A percentile compares a stretch with the other conserved stretches of the same genome.
phyloP scores from a whole-genome alignment of 53 echinoderm and acorn worm species.

The Glandiceps talaboti region DNA sequence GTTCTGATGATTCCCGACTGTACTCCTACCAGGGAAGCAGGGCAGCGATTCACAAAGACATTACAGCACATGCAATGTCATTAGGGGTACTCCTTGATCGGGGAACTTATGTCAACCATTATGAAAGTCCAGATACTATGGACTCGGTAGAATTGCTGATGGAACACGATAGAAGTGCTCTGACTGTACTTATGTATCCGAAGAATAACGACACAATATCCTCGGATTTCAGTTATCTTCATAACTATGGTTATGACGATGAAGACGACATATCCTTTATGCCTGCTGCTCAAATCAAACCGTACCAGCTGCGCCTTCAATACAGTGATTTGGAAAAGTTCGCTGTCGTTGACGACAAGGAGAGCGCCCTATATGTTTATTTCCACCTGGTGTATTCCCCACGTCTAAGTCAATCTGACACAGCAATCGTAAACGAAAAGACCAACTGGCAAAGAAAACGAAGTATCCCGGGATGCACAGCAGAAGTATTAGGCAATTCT shows the following conservation, averaged over 20 bases:
- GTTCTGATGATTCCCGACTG: background rate
- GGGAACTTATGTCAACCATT: conserved; percentile 9
- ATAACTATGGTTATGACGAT: background rate
- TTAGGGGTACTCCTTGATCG: conserved; percentile 6
- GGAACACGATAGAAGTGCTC: conserved; percentile 3
- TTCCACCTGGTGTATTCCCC: conserved; percentile 2
- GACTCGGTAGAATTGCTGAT: background rate
- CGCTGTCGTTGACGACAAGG: conserved; percentile 1
- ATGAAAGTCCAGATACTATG: background rate
- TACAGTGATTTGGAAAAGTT: conserved; percentile 9
- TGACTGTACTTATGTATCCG: too few species aligned
- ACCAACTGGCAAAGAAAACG: background rate
- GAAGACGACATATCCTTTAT: too few species aligned
- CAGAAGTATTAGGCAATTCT: background rate
- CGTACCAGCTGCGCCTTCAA: background rate
- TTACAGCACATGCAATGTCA: background rate
- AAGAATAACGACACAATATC: background rate
- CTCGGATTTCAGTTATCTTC: background rate
- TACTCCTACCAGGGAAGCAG: background rate
- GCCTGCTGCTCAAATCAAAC: background rate
- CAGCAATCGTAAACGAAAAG: background rate
- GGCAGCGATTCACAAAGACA: background rate
- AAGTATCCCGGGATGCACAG: background rate
- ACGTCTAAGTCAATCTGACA: background rate
- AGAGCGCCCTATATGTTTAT: background rate